These are phyloP conservation scores for Clarias platycephalus DNA, from an alignment of 2,797 vertebrate species.

Conservation along the genomic window DNA sequence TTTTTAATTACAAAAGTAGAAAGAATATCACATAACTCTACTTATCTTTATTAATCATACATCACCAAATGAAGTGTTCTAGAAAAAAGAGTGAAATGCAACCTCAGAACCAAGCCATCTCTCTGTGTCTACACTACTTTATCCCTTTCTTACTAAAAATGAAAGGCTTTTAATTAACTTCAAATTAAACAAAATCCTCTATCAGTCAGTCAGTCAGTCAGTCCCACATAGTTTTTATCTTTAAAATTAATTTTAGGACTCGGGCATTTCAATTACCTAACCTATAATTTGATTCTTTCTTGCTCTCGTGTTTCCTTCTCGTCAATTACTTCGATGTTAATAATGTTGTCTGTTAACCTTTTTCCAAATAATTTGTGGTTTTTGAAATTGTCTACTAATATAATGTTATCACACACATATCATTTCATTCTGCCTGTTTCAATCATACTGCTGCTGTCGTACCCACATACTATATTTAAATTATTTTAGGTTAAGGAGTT, in stretches of 20 bases:
- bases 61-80: neutral
- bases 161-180: neutral
- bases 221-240: neutral
- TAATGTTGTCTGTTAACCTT: neutral
- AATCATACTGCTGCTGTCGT: too few species aligned
- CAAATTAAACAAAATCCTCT: neutral
- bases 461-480: too few species aligned
- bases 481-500: too few species aligned
- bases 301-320: neutral
- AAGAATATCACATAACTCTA: neutral
- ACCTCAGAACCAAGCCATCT: neutral
- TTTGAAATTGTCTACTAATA: neutral
- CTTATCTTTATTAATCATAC: neutral
- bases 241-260: slow-evolving; percentile 1
- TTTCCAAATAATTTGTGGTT: neutral
- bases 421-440: too few species aligned
- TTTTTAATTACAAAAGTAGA: neutral
- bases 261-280: neutral
- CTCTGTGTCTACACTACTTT: neutral
- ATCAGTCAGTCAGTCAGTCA: neutral
- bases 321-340: neutral
- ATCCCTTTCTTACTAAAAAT: slow-evolving; percentile 7
- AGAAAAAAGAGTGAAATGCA: neutral
- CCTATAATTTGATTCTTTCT: neutral
- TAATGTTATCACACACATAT: too few species aligned